A percentile compares a stretch with the other conserved stretches of the same genome.
phyloP scores from a whole-genome alignment of 2,113 vertebrate species.

The Pholis gunnellus region DNA sequence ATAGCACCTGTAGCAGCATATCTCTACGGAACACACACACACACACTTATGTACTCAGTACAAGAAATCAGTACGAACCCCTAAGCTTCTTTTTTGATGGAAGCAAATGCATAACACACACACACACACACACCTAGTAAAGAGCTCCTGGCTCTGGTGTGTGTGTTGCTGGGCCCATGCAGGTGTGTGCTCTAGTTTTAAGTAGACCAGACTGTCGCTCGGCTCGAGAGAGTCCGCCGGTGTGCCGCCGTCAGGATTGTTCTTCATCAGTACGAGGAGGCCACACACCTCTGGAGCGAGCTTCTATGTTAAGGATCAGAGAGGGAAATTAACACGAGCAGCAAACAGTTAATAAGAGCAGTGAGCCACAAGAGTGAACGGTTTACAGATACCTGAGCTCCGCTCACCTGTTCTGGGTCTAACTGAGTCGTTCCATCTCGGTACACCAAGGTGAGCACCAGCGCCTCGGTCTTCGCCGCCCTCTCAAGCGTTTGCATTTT shows the following conservation, averaged over 20 bases:
- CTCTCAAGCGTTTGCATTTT: conserved; percentile 78
- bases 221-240: conserved; percentile 35
- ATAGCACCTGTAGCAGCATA: conserved; percentile 84
- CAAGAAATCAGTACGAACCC: not conserved
- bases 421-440: conserved; percentile 90
- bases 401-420: conserved; percentile 83
- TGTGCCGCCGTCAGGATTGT: conserved; percentile 15
- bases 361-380: not conserved
- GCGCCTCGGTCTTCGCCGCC: conserved; percentile 68
- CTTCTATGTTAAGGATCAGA: conserved; percentile 76
- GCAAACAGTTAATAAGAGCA: conserved; percentile 9
- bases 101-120: conserved; percentile 2
- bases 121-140: conserved; percentile 80
- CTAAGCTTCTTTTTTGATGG: not conserved
- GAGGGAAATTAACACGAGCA: conserved; percentile 5
- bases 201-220: conserved; percentile 82
- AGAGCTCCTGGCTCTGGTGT: conserved; percentile 68
- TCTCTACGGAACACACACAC: conserved; percentile 77
- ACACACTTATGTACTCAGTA: not conserved
- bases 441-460: conserved; percentile 88
- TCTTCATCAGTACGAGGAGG: conserved; percentile 86
- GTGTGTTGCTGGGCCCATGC: conserved; percentile 76
- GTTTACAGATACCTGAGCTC: not conserved
- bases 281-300: conserved; percentile 83
- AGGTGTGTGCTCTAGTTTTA: conserved; percentile 79